phyloP scores from a whole-genome alignment of 2,113 vertebrate species.

The Anthoscopus minutus region DNA sequence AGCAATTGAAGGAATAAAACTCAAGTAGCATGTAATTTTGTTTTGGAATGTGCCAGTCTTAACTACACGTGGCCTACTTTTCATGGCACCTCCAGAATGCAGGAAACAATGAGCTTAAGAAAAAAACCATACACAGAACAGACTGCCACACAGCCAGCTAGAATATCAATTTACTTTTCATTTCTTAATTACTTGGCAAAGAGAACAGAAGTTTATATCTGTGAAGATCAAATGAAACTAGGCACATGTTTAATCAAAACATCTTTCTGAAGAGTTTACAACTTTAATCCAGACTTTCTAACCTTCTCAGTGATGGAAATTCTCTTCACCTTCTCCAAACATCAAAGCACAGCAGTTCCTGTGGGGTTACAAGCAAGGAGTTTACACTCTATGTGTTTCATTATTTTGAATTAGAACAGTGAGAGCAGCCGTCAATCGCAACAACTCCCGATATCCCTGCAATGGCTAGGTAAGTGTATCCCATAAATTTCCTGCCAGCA shows the following conservation, averaged over 20 bases:
- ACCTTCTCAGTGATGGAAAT: not conserved
- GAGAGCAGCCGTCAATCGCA: not conserved
- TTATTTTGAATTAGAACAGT: not conserved
- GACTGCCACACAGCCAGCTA: not conserved
- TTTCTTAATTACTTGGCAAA: constrained; percentile 24
- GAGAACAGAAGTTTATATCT: not conserved
- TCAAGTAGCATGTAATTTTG: not conserved
- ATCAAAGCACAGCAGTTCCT: constrained; percentile 43
- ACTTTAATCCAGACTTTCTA: constrained; percentile 29
- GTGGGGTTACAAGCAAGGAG: not conserved
- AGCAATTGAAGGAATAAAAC: not conserved
- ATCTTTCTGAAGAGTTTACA: constrained; percentile 36
- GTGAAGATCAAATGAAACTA: constrained; percentile 32
- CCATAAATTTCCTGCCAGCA: not conserved
- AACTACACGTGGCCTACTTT: not conserved
- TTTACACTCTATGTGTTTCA: not conserved
- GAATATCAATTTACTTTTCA: not conserved
- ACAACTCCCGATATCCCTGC: not conserved
- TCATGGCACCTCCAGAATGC: not conserved
- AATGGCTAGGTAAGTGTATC: not conserved
- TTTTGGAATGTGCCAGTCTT: not conserved
- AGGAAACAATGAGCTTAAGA: not conserved
- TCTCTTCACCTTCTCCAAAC: constrained; percentile 31
- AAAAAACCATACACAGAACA: not conserved
- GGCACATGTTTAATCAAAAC: not conserved